Evolutionary conservation across 2,797 vertebrate species (phyloP).

Genomic region (Gallinago solitaria): DNA sequence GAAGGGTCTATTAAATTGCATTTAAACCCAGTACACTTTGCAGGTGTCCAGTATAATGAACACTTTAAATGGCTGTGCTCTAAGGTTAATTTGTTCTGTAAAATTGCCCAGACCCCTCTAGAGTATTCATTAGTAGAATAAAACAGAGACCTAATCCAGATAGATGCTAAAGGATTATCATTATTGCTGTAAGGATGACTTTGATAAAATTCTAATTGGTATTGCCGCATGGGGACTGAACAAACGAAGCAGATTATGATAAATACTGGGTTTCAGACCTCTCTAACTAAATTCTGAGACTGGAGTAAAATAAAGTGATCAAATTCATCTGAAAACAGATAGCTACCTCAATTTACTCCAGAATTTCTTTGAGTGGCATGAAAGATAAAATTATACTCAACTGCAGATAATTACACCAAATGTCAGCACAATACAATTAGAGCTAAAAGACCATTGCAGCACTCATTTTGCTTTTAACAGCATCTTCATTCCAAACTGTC

Average conservation of each 20-base stretch:
- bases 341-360: slow-evolving; percentile 39
- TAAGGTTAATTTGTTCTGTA: slow-evolving; percentile 80
- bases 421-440: slow-evolving; percentile 58
- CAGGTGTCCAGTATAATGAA: slow-evolving; percentile 78
- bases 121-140: slow-evolving; percentile 79
- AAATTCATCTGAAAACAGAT: slow-evolving; percentile 32
- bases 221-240: slow-evolving; percentile 62
- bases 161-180: slow-evolving; percentile 75
- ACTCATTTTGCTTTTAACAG: slow-evolving; percentile 32
- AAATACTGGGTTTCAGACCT: slow-evolving; percentile 43
- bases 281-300: slow-evolving; percentile 33
- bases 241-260: slow-evolving; percentile 69
- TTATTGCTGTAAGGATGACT: slow-evolving; percentile 69
- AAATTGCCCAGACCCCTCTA: slow-evolving; percentile 72
- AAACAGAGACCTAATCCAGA: slow-evolving; percentile 72
- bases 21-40: slow-evolving; percentile 72
- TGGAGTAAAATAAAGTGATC: slow-evolving; percentile 35
- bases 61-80: slow-evolving; percentile 67
- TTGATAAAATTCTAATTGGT: slow-evolving; percentile 73
- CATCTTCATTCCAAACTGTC: slow-evolving; percentile 1
- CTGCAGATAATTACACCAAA: slow-evolving; percentile 38
- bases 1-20: slow-evolving; percentile 74
- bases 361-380: slow-evolving; percentile 51
- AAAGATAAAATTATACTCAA: slow-evolving; percentile 49
- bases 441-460: slow-evolving; percentile 27